Percentiles rank a stretch among this genome's conserved stretches.
These are phyloP conservation scores for Hypercompe scribonia DNA, from an alignment of 2,888 invertebrate genomes.

Conservation along the genomic window DNA sequence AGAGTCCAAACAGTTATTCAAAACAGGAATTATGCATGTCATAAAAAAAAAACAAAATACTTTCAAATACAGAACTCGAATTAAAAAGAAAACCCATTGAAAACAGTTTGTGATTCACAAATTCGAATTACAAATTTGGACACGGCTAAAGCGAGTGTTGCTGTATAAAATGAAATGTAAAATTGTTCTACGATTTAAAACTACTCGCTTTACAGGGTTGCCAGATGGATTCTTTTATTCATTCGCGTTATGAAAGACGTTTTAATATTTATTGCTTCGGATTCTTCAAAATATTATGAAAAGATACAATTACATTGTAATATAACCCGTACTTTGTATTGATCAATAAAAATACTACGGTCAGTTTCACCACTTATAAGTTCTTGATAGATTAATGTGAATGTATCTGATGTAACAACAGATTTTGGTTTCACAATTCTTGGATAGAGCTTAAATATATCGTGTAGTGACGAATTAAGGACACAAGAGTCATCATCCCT, in stretches of 20 bases:
- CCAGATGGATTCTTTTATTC: slow-evolving; percentile 50
- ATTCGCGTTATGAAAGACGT: slow-evolving; percentile 32
- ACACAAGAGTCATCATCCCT: too few species aligned
- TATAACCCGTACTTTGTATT: background rate
- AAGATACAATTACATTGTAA: background rate
- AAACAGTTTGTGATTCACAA: slow-evolving; percentile 54
- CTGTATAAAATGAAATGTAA: slow-evolving; percentile 54
- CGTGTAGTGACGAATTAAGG: too few species aligned
- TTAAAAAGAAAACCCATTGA: slow-evolving; percentile 48
- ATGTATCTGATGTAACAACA: too few species aligned
- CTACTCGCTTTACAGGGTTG: slow-evolving; percentile 48
- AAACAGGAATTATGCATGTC: slow-evolving; percentile 23
- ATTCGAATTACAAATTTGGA: slow-evolving; percentile 61
- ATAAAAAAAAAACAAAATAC: slow-evolving; percentile 43
- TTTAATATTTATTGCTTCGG: slow-evolving; percentile 32
- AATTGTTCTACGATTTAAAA: slow-evolving; percentile 53
- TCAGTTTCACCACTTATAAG: too few species aligned
- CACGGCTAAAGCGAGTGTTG: slow-evolving; percentile 56
- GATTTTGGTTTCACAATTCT: too few species aligned
- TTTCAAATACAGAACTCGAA: slow-evolving; percentile 46
- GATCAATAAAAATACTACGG: too few species aligned
- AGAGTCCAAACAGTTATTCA: background rate
- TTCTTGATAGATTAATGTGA: too few species aligned
- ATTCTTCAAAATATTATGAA: slow-evolving; percentile 5
- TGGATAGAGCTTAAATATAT: too few species aligned